A percentile compares a stretch with the other conserved stretches of the same genome.
These are phyloP conservation scores for Limanda limanda DNA, from an alignment of 2,113 vertebrate genomes.

Conservation along the genomic window DNA sequence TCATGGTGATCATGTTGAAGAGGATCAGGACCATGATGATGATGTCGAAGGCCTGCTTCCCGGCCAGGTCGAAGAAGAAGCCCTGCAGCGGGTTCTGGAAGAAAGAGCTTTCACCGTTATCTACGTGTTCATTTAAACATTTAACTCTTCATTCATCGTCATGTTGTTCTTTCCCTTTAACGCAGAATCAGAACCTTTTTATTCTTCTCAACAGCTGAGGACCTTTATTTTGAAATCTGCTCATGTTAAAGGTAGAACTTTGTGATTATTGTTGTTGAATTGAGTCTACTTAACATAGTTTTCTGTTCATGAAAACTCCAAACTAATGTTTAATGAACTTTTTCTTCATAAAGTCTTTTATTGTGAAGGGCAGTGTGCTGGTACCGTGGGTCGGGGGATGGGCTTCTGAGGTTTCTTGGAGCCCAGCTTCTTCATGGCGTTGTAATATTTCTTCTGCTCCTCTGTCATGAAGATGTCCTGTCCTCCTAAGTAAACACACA, in stretches of 20 bases:
- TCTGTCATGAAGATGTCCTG: slow-evolving; percentile 99
- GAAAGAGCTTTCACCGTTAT: rapidly evolving
- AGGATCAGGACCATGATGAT: slow-evolving; percentile 98
- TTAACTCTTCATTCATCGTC: too few relatives aligned
- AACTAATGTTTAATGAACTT: too few relatives aligned
- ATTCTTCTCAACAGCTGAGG: too few relatives aligned
- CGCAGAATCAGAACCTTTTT: too few relatives aligned
- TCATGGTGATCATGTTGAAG: slow-evolving; percentile 99
- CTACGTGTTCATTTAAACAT: too few relatives aligned
- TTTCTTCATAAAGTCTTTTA: neutral
- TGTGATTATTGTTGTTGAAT: too few relatives aligned
- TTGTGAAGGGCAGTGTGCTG: neutral
- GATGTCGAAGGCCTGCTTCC: slow-evolving; percentile 96
- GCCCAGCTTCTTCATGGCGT: slow-evolving; percentile 98
- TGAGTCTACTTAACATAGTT: too few relatives aligned
- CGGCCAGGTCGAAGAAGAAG: slow-evolving; percentile 94
- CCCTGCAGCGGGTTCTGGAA: slow-evolving; percentile 91
- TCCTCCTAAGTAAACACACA: slow-evolving; percentile 91
- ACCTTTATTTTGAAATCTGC: too few relatives aligned
- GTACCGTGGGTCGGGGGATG: slow-evolving; percentile 92
- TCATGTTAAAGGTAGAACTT: too few relatives aligned
- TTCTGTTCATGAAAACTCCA: too few relatives aligned
- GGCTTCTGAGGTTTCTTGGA: slow-evolving; percentile 99
- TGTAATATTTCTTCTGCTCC: slow-evolving; percentile 99
- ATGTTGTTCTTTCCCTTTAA: too few relatives aligned